Base-by-base conservation (phyloP, 2,113 vertebrate genomes). In the Microtus montanus region DNA sequence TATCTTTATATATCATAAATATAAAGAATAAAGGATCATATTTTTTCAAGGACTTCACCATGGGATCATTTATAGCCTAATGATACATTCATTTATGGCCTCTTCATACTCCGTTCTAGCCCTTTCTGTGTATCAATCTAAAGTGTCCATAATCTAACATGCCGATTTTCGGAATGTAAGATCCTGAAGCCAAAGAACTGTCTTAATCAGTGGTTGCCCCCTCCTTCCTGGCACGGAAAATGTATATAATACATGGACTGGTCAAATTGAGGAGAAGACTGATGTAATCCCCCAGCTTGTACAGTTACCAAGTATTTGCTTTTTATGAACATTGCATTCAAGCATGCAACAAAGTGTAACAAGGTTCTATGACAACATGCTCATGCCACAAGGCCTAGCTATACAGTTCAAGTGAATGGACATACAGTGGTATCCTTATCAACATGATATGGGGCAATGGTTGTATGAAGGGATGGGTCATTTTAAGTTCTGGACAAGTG, bases 41-140 rank as follows among this genome's bases (percentile, higher is more conserved):
- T 89, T 89, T 95, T 89, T 85, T 92, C 70, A 92, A 85, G 15
- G 33, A 54, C 75, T 71, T 95, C 61, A 71, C 58, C 44, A 58
- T 54, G 3, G n/a, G n/a, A 79, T 75, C 33, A 75, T 70, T 80
- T 87, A 85, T 2, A 79, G 35, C 38, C 75, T 10, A 15, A 54
- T 75, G 11, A 78, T 47, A 22, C 13, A 47, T 80, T 75, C 44
- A 71, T 64, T 77, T 85, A 82, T 4, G 63, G 35, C 33, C 80
- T 7, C 8, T 54, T 80, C 17, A 78, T 33, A 22, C 64, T 91
- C 68, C 9, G 33, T 26, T 73, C 15, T 63, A 47, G 58, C 49
- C 38, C 74, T 70, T 47, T n/a, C 9, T 66, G n/a, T 12, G 86
- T 54, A 79, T 66, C 22, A 35, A 85, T 2, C 33, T 44, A 89